Percentiles rank a stretch among this genome's conserved stretches.
Conservation (phyloP, 1,140 invertebrate genomes). For the Trichogramma pretiosum region DNA sequence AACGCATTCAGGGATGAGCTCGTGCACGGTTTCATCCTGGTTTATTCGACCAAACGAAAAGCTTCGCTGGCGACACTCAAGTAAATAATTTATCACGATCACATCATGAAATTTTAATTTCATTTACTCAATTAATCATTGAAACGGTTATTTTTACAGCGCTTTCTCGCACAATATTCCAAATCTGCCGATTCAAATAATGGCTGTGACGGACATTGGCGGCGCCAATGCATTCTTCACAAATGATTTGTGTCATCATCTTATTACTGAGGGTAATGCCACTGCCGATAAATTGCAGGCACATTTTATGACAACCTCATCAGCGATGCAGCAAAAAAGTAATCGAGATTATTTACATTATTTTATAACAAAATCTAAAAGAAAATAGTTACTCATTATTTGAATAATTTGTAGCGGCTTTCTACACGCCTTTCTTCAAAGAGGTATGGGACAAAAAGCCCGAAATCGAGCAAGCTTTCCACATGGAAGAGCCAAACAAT, state of each 20-base stretch:
- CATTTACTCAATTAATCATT: slow-evolving; percentile 13
- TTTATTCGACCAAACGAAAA: slow-evolving; percentile 91
- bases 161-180: slow-evolving; percentile 92
- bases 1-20: slow-evolving; percentile 85
- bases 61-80: slow-evolving; percentile 87
- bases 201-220: slow-evolving; percentile 83
- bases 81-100: slow-evolving; percentile 50
- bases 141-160: slow-evolving; percentile 45
- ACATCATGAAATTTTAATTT: slow-evolving; percentile 5
- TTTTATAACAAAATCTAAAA: background rate
- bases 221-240: slow-evolving; percentile 82
- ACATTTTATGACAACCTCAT: slow-evolving; percentile 82
- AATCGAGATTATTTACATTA: slow-evolving; percentile 7
- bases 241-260: slow-evolving; percentile 77
- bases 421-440: slow-evolving; percentile 93
- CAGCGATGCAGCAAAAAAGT: slow-evolving; percentile 77
- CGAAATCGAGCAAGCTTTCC: slow-evolving; percentile 87
- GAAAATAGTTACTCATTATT: slow-evolving; percentile 1
- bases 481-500: slow-evolving; percentile 69
- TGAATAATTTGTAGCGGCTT: slow-evolving; percentile 76
- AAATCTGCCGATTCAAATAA: slow-evolving; percentile 88
- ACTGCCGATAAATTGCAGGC: slow-evolving; percentile 86
- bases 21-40: slow-evolving; percentile 91
- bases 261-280: slow-evolving; percentile 87
- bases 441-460: slow-evolving; percentile 93